phyloP scores from a whole-genome alignment of 1,140 invertebrate genomes.

The Maniola jurtina region DNA sequence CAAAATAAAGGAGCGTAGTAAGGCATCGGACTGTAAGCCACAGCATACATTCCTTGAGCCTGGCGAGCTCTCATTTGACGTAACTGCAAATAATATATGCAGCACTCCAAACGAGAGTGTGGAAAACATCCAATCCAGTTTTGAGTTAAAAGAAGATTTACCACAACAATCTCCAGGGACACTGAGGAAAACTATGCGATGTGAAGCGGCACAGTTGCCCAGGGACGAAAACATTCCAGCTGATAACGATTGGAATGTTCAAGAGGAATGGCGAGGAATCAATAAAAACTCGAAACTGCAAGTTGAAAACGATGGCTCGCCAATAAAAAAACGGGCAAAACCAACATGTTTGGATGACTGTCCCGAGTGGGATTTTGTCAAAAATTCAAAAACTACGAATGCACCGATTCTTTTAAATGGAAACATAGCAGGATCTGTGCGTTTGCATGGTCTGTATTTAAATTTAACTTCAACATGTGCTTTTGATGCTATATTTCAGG shows the following conservation, averaged over 20 bases:
- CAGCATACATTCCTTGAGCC: too few relatives aligned
- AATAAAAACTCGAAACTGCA: conserved; percentile 2
- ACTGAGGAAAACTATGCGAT: too few relatives aligned
- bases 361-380: neutral
- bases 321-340: too few relatives aligned
- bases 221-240: conserved; percentile 18
- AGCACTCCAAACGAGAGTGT: too few relatives aligned
- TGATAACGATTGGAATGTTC: conserved; percentile 20
- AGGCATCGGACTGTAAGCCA: neutral
- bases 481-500: conserved; percentile 24
- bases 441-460: conserved; percentile 8
- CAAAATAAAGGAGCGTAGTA: conserved; percentile 22
- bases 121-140: too few relatives aligned
- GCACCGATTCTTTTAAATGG: conserved; percentile 22
- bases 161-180: too few relatives aligned
- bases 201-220: too few relatives aligned
- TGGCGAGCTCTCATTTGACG: too few relatives aligned
- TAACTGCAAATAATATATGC: too few relatives aligned
- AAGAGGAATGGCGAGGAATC: conserved; percentile 18
- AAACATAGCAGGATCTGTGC: conserved; percentile 22
- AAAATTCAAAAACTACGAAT: conserved; percentile 17
- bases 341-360: too few relatives aligned
- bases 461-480: conserved; percentile 25
- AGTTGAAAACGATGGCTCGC: too few relatives aligned
- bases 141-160: too few relatives aligned